Evolutionary conservation across 2,113 vertebrate species (phyloP), one percentile per base, ranked within the genome.

Genomic region (Danio rerio): DNA sequence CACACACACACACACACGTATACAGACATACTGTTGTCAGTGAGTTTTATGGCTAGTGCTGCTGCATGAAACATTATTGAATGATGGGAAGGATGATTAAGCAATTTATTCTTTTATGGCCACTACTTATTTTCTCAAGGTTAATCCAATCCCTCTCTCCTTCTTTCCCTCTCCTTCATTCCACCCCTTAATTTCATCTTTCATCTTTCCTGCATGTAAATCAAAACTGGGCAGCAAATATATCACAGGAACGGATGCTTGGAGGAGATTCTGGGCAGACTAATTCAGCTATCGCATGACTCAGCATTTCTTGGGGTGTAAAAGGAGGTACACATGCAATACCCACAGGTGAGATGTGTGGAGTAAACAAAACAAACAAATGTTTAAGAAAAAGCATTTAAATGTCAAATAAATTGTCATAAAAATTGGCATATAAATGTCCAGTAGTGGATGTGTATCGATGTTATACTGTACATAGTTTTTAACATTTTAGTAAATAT

Each of bases 61-160:
- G 65, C 61, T 80, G 68, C 69, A 73, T 9, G 20, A 43, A 74
- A 13, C 58, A 80, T 80, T 62, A 84, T 45, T 63, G 62, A 80
- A 49, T 84, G 77, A 84, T 84, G 59, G 52, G 83, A 78, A 66
- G 70, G 68, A 84, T 84, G 83, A 84, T 84, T 79, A 80, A 80
- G 59, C 61, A 78, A 78, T 83, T 77, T 84, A 40, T 84, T 74
- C 77, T 84, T 31, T 84, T 80, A 84, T 74, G 83, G 53, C n/a
- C 53, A 31, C 52, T 50, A 75, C 55, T 50, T 61, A 76, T 74
- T 84, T 68, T 69, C 61, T 76, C 61, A 84, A 81, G 83, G 78
- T 84, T 76, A 94, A 93, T 88, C 93, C 92, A 93, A 89, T 89
- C 92, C 89, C 91, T 90, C 93, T 93, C 92, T 92, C 92, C 88